Evolutionary conservation across 1,140 invertebrate genomes (phyloP).

Genomic region (Diploscapter pachys): DNA sequence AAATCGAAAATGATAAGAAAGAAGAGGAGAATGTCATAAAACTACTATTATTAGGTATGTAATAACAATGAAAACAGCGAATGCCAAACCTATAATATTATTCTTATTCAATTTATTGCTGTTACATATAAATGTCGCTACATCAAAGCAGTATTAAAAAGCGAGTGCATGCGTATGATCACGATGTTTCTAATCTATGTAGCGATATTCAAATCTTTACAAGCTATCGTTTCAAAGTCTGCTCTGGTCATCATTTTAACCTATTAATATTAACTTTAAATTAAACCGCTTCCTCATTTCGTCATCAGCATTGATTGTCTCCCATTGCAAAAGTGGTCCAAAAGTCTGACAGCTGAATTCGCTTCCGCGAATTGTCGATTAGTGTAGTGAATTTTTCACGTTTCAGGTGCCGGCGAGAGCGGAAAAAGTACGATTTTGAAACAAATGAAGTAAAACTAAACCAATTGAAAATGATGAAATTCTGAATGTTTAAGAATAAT

Average conservation of each 20-base stretch:
- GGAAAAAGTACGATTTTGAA: constrained; percentile 96
- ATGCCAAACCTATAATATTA: not conserved
- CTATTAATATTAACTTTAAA: not conserved
- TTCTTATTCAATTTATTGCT: not conserved
- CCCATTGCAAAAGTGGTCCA: too few relatives aligned
- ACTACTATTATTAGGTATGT: constrained; percentile 27
- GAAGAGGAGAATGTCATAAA: constrained; percentile 27
- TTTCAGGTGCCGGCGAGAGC: constrained; percentile 78
- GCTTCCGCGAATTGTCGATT: too few relatives aligned
- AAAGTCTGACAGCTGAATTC: too few relatives aligned
- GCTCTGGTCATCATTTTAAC: too few relatives aligned
- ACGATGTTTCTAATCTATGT: not conserved
- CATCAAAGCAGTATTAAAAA: too few relatives aligned
- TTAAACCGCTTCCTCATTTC: not conserved
- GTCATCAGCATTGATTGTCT: not conserved
- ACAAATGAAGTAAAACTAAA: constrained; percentile 75
- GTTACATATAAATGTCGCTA: too few relatives aligned
- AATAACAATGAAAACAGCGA: not conserved
- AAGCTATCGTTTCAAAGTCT: too few relatives aligned
- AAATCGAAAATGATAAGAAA: constrained; percentile 18
- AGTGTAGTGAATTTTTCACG: too few relatives aligned
- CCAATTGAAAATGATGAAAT: not conserved
- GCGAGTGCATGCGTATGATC: not conserved
- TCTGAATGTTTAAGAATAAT: constrained; percentile 31
- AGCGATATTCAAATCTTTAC: not conserved